These are phyloP conservation scores for Montipora sp. DNA, from an alignment of 64 coral and sea anemone genomes.

Conservation along the genomic window DNA sequence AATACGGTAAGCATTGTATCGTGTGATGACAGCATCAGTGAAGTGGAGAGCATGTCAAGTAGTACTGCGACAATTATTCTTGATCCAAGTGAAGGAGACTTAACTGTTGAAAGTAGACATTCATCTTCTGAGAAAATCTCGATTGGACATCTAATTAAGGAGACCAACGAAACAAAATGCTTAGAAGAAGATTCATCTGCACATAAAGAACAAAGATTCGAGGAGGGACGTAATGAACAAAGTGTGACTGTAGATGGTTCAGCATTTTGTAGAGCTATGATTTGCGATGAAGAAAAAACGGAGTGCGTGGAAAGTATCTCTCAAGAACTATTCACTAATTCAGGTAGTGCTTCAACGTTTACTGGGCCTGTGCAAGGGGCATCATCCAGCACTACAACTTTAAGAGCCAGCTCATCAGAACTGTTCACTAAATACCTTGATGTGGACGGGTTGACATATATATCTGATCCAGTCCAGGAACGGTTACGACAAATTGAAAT, in stretches of 20 bases:
- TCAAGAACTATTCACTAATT: not conserved
- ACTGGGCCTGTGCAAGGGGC: not conserved
- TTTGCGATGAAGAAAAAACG: slow-evolving; percentile 8
- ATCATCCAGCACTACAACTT: slow-evolving; percentile 1
- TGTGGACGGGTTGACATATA: slow-evolving; percentile 81
- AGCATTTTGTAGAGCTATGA: not conserved
- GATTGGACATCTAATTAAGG: not conserved
- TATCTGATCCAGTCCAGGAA: slow-evolving; percentile 83
- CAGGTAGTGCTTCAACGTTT: slow-evolving; percentile 13
- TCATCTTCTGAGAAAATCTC: slow-evolving; percentile 3
- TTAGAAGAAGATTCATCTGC: not conserved
- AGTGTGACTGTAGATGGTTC: not conserved
- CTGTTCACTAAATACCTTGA: slow-evolving; percentile 78
- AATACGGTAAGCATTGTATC: slow-evolving; percentile 36
- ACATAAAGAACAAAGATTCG: not conserved
- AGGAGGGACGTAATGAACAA: not conserved
- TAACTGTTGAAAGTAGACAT: not conserved
- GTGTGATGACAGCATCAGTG: slow-evolving; percentile 28
- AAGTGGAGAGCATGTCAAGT: slow-evolving; percentile 77
- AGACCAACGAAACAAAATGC: not conserved
- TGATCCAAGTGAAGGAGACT: slow-evolving; percentile 51
- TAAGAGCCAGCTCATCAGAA: slow-evolving; percentile 12
- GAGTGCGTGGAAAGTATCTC: not conserved
- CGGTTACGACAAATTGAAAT: slow-evolving; percentile 82
- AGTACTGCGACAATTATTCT: slow-evolving; percentile 80